Evolutionary conservation across 1,140 invertebrate genomes (phyloP).

Genomic region (Chymomyza costata): DNA sequence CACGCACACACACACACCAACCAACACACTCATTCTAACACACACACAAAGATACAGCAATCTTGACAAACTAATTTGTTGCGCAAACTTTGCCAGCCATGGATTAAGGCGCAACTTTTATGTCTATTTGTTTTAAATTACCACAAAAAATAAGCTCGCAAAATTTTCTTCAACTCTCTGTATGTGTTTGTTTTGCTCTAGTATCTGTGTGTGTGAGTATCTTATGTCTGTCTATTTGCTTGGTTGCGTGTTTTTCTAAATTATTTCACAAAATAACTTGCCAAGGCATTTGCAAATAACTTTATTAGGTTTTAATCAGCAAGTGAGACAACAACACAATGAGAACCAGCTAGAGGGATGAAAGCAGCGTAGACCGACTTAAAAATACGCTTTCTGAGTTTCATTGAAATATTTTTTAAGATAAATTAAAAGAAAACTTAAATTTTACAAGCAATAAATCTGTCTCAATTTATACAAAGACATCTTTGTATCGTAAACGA

Average conservation of each 20-base stretch:
- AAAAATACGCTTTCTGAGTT: too few species aligned
- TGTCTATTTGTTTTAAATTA: constrained; percentile 74
- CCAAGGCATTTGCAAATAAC: constrained; percentile 59
- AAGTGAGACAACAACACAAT: constrained; percentile 26
- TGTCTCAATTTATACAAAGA: too few species aligned
- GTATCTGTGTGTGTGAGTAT: not conserved
- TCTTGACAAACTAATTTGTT: constrained; percentile 71
- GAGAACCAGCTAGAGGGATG: not conserved
- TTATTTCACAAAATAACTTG: constrained; percentile 6
- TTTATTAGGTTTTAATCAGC: constrained; percentile 74
- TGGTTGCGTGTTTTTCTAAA: constrained; percentile 4
- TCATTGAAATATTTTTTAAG: too few species aligned
- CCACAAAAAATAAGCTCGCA: constrained; percentile 71
- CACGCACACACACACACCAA: constrained; percentile 12
- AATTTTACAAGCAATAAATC: too few species aligned
- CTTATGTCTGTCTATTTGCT: constrained; percentile 2
- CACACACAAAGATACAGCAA: constrained; percentile 32
- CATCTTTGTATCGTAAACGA: too few species aligned
- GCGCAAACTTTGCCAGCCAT: constrained; percentile 50
- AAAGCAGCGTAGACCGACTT: not conserved
- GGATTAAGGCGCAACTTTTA: constrained; percentile 29
- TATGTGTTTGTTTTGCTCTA: constrained; percentile 21
- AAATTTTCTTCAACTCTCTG: constrained; percentile 13
- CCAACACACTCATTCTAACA: constrained; percentile 17
- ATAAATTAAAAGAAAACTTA: too few species aligned